A percentile compares a stretch with the other conserved stretches of the same genome.
Conservation (phyloP, 1,140 invertebrate genomes). For the Euwallacea fornicatus region DNA sequence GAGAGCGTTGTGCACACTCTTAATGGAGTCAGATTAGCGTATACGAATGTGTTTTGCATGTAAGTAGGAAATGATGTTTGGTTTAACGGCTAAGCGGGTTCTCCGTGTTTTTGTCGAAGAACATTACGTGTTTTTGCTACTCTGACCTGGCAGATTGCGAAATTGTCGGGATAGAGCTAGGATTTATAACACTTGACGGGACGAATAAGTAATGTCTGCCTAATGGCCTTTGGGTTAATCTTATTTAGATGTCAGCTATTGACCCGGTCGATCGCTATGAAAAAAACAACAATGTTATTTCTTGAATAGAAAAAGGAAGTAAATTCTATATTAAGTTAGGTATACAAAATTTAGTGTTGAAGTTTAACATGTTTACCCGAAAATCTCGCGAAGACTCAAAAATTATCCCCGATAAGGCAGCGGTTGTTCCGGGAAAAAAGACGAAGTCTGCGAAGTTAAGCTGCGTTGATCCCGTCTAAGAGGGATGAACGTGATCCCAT, state of each 20-base stretch:
- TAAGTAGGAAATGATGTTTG: conserved; percentile 54
- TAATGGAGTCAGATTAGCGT: conserved; percentile 53
- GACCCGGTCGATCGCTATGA: too few species aligned
- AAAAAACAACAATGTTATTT: too few species aligned
- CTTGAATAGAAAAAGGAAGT: too few species aligned
- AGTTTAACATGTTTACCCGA: conserved; percentile 26
- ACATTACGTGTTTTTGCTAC: conserved; percentile 46
- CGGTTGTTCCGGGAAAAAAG: conserved; percentile 38
- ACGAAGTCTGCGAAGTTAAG: conserved; percentile 46
- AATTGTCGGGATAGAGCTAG: conserved; percentile 32
- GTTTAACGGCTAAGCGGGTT: conserved; percentile 51
- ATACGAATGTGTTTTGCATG: conserved; percentile 52
- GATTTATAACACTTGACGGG: conserved; percentile 37
- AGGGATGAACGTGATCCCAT: conserved; percentile 55
- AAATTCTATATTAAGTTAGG: too few species aligned
- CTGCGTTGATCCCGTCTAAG: conserved; percentile 51
- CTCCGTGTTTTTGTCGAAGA: conserved; percentile 46
- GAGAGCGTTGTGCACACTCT: conserved; percentile 39
- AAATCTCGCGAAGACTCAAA: conserved; percentile 1
- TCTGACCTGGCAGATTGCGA: conserved; percentile 35
- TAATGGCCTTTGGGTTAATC: conserved; percentile 20
- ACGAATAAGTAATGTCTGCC: conserved; percentile 18
- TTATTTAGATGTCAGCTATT: too few species aligned
- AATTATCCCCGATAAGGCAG: conserved; percentile 32
- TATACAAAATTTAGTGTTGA: conserved; percentile 23